Conservation (phyloP, 2,113 vertebrate species). For the Mixornis gularis region DNA sequence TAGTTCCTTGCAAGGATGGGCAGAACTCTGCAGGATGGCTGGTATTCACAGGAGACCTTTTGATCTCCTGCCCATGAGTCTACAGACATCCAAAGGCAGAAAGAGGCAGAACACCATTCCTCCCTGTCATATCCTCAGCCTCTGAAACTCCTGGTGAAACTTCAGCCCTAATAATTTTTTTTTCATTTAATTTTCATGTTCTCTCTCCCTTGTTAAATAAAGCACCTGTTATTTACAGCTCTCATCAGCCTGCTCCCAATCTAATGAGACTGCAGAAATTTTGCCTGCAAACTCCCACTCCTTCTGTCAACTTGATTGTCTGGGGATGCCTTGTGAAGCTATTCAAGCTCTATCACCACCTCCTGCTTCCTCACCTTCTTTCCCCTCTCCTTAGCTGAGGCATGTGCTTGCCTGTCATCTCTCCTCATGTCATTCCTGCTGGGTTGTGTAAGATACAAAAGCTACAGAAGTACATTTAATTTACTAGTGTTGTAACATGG, state of each 20-base stretch:
- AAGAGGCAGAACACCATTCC: background rate
- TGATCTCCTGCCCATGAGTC: background rate
- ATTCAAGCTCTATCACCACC: conserved; percentile 41
- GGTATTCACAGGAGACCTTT: background rate
- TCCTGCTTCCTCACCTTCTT: conserved; percentile 56
- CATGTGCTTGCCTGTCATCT: conserved; percentile 32
- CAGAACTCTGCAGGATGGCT: background rate
- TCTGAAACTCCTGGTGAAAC: background rate
- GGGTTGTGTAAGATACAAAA: conserved; percentile 14
- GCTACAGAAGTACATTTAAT: conserved; percentile 24
- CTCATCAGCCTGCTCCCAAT: conserved; percentile 30
- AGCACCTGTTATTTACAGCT: conserved; percentile 49
- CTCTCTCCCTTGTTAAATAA: background rate
- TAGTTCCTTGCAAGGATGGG: background rate
- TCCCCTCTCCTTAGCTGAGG: conserved; percentile 24
- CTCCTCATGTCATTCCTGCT: background rate
- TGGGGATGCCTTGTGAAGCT: conserved; percentile 45
- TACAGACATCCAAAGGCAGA: background rate
- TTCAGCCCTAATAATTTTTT: background rate
- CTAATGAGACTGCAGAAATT: conserved; percentile 52
- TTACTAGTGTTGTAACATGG: background rate
- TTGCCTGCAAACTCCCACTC: conserved; percentile 56
- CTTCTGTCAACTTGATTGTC: conserved; percentile 54
- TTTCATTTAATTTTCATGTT: background rate
- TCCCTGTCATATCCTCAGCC: background rate